Evolutionary conservation across 2,888 invertebrate species (phyloP), one percentile per base, ranked within the genome.

Genomic region (Dynastes hyllus): DNA sequence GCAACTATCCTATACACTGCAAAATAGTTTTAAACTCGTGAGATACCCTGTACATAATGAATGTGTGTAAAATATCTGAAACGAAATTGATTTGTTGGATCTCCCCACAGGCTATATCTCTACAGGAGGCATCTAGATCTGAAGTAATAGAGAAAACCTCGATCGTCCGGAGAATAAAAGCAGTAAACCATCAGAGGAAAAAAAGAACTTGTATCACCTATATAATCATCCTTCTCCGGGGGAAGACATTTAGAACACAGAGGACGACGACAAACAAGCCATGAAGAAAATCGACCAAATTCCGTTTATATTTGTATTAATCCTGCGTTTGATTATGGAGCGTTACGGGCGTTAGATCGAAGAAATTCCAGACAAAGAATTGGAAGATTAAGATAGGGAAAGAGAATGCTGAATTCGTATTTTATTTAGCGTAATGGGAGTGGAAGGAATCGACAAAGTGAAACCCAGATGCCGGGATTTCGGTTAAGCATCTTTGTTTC

Each of bases 261-360:
- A 37, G 45, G 29, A 61, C 27, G 61, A 61, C 22, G 27, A 37
- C 69, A 53, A 55, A 71, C 37, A 61, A 50, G 50, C 45, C 40
- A 61, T n/a, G 11, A 11, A 27, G 61, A 75, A 63, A 61, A 13
- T 16, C 27, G 50, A 16, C 45, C 2, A 27, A 61, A 75, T 75
- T 29, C 29, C 45, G 45, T 75, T 75, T 61, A 27, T 75, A 75
- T 61, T 75, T 61, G 61, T 75, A 75, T 75, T 75, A 75, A 75
- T 75, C 61, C 61, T 27, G 73, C 27, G 73, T 63, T 71, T 75
- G 45, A 75, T 75, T 58, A 75, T 75, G 73, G 73, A 40, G 22
- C 61, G 61, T 75, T 75, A 75, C 13, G 61, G 40, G 22, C 3
- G 40, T 61, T 45, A 22, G 63, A 63, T 75, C 73, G 61, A 75